Conservation (phyloP, 2,888 invertebrate genomes). For the Charanyca ferruginea region DNA sequence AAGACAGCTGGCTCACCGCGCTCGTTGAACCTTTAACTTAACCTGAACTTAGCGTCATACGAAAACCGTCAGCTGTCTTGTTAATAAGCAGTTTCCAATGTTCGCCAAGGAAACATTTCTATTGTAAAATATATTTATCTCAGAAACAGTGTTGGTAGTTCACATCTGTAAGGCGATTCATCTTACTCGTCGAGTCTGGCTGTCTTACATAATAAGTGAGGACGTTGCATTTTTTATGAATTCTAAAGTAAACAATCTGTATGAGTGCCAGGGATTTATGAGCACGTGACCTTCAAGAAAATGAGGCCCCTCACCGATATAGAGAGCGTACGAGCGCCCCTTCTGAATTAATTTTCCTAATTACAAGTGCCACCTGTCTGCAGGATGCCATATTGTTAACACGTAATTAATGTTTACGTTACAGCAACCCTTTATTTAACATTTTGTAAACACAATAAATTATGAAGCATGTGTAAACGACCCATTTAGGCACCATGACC, state of each 20-base stretch:
- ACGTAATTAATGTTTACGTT: slow-evolving; percentile 65
- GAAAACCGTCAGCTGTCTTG: slow-evolving; percentile 42
- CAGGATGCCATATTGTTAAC: slow-evolving; percentile 65
- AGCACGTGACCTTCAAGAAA: slow-evolving; percentile 72
- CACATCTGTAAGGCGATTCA: slow-evolving; percentile 14
- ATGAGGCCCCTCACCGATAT: slow-evolving; percentile 55
- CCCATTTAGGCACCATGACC: slow-evolving; percentile 9
- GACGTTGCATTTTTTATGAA: slow-evolving; percentile 75
- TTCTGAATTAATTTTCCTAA: slow-evolving; percentile 71
- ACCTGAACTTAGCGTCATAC: slow-evolving; percentile 34
- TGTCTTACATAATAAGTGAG: slow-evolving; percentile 57
- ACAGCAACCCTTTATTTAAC: slow-evolving; percentile 34
- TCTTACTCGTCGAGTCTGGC: slow-evolving; percentile 40
- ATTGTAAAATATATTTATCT: slow-evolving; percentile 13
- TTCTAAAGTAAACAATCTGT: slow-evolving; percentile 74
- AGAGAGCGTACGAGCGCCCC: slow-evolving; percentile 44
- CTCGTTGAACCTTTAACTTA: slow-evolving; percentile 41
- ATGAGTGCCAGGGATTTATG: slow-evolving; percentile 73
- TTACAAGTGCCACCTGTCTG: slow-evolving; percentile 67
- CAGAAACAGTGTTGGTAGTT: slow-evolving; percentile 17
- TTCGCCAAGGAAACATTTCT: slow-evolving; percentile 14
- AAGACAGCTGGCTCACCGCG: slow-evolving; percentile 40
- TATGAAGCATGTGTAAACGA: slow-evolving; percentile 40
- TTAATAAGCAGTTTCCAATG: slow-evolving; percentile 48
- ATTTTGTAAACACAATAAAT: slow-evolving; percentile 45